These are phyloP conservation scores for Diaprepes abbreviatus DNA, from an alignment of 2,888 invertebrate species.

Conservation along the genomic window DNA sequence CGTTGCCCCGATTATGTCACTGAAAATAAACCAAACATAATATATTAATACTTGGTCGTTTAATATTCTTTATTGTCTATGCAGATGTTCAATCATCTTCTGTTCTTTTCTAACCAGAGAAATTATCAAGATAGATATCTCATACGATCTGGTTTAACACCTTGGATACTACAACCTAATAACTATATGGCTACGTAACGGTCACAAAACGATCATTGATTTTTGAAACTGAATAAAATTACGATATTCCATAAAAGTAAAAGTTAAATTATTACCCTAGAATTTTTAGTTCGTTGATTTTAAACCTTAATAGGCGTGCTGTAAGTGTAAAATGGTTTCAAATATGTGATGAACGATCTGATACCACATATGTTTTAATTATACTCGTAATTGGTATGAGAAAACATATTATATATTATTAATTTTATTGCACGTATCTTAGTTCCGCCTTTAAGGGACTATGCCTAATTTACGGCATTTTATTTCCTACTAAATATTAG, in stretches of 20 bases:
- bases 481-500: too few species aligned
- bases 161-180: too few species aligned
- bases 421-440: too few species aligned
- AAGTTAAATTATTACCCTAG: background rate
- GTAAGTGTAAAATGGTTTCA: background rate
- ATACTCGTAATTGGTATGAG: too few species aligned
- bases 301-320: background rate
- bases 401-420: too few species aligned
- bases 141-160: too few species aligned
- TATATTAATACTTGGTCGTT: background rate
- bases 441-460: too few species aligned
- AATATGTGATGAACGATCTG: background rate
- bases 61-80: background rate
- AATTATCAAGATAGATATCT: too few species aligned
- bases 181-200: too few species aligned
- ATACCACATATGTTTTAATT: too few species aligned
- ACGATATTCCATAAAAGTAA: background rate
- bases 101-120: background rate
- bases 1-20: constrained; percentile 36
- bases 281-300: background rate
- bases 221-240: constrained; percentile 9
- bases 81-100: background rate
- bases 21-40: constrained; percentile 16
- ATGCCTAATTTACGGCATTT: too few species aligned
- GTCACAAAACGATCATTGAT: background rate